Conservation (phyloP, 2,113 vertebrate species). For the Ailuropoda melanoleuca region DNA sequence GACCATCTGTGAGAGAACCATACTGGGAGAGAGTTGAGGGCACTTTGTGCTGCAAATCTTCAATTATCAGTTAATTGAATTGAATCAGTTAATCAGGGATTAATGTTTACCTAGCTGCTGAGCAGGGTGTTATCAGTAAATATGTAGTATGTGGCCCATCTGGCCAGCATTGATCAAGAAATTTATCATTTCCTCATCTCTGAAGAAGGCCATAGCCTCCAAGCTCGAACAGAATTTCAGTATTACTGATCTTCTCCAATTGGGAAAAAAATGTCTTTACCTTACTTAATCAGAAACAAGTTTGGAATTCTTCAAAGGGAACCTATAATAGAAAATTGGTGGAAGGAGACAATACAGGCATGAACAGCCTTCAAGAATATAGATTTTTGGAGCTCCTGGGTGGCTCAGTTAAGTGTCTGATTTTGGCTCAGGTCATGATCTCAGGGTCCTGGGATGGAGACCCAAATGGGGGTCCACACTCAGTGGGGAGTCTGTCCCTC, state of each 20-base stretch:
- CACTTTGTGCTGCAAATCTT: background rate
- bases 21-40: background rate
- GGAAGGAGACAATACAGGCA: background rate
- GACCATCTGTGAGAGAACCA: background rate
- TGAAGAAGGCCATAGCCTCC: background rate
- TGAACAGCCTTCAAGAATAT: background rate
- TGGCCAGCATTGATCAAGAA: background rate
- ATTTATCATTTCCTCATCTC: background rate
- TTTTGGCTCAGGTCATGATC: background rate
- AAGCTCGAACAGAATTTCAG: background rate
- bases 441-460: background rate
- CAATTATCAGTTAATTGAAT: background rate
- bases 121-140: background rate
- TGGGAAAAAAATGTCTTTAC: background rate
- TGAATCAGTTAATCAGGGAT: background rate
- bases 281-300: background rate
- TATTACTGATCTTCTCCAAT: background rate
- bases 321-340: background rate
- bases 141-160: background rate
- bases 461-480: background rate
- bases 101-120: background rate
- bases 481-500: background rate
- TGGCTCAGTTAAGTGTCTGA: background rate
- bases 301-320: slow-evolving; percentile 16
- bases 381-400: background rate